A percentile compares a stretch with the other conserved stretches of the same genome.
Conservation (phyloP, 2,797 vertebrate species). For the Adrianichthys oophorus region DNA sequence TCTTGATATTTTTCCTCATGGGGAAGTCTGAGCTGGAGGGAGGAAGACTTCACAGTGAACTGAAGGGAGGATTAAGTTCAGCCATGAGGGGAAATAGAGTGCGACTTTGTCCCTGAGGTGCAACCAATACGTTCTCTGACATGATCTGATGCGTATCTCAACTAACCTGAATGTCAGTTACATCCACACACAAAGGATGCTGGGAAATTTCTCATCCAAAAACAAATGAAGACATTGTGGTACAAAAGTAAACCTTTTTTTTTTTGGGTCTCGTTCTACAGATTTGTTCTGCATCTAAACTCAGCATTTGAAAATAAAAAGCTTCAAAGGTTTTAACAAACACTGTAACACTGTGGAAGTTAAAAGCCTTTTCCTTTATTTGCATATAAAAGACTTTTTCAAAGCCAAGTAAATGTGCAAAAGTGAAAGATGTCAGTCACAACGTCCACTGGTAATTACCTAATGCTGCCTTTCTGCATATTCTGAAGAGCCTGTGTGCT, state of each 20-base stretch:
- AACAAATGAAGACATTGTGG: slow-evolving; percentile 49
- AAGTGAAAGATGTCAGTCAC: slow-evolving; percentile 24
- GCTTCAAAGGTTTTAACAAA: slow-evolving; percentile 8
- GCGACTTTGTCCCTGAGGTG: slow-evolving; percentile 54
- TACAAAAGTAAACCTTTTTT: slow-evolving; percentile 16
- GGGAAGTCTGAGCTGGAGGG: slow-evolving; percentile 39
- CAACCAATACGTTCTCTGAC: slow-evolving; percentile 59
- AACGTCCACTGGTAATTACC: slow-evolving; percentile 15
- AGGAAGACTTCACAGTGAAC: slow-evolving; percentile 50
- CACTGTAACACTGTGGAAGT: slow-evolving; percentile 6
- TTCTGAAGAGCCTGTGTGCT: not conserved
- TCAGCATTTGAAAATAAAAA: slow-evolving; percentile 32
- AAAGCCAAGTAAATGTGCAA: slow-evolving; percentile 15
- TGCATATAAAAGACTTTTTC: slow-evolving; percentile 3
- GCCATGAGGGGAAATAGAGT: slow-evolving; percentile 48
- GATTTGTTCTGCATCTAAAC: slow-evolving; percentile 27
- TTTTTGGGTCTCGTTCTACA: too few species aligned
- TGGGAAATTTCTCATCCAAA: slow-evolving; percentile 46
- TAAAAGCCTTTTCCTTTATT: slow-evolving; percentile 11
- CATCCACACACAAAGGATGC: slow-evolving; percentile 17
- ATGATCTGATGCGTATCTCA: slow-evolving; percentile 35
- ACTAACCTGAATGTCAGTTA: slow-evolving; percentile 23
- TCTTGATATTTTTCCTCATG: slow-evolving; percentile 36
- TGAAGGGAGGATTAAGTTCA: slow-evolving; percentile 45
- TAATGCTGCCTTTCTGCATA: slow-evolving; percentile 6